A percentile compares a stretch with the other conserved stretches of the same genome.
Evolutionary conservation across 2,113 vertebrate genomes (phyloP).

Genomic region (Pluvianellus socialis): DNA sequence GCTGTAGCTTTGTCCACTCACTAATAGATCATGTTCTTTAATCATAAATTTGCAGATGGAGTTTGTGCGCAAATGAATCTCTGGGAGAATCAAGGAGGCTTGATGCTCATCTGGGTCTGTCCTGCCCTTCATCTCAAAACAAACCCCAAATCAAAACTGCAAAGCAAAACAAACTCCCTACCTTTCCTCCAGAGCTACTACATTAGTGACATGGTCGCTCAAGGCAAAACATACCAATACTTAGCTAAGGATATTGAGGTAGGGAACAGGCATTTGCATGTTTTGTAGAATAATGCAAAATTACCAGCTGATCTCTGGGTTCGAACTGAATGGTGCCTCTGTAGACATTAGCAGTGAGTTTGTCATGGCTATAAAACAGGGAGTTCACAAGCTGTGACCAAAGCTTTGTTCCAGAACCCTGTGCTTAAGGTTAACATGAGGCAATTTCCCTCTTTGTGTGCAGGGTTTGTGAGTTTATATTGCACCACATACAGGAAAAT

Average conservation of each 20-base stretch:
- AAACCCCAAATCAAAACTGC: not conserved
- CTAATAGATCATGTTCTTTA: not conserved
- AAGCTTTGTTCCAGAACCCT: not conserved
- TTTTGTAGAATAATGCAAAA: not conserved
- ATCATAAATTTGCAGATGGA: not conserved
- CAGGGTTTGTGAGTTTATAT: slow-evolving; percentile 10
- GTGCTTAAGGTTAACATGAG: not conserved
- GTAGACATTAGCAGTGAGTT: not conserved
- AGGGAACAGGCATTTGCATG: not conserved
- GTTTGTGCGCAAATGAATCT: not conserved
- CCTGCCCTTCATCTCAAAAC: not conserved
- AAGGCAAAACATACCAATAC: not conserved
- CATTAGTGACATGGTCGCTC: not conserved
- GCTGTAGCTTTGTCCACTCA: not conserved
- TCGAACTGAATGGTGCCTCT: not conserved
- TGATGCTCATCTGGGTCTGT: not conserved
- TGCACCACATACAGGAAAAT: not conserved
- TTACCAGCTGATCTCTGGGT: not conserved
- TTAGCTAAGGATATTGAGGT: not conserved
- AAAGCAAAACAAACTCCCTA: not conserved
- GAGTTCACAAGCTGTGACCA: slow-evolving; percentile 7
- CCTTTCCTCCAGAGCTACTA: not conserved
- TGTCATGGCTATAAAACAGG: not conserved
- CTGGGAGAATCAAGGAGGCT: not conserved
- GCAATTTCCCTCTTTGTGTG: not conserved